A percentile compares a stretch with the other conserved stretches of the same genome.
These are phyloP conservation scores for Trogon melanurus DNA, from an alignment of 2,113 vertebrate genomes.

Conservation along the genomic window DNA sequence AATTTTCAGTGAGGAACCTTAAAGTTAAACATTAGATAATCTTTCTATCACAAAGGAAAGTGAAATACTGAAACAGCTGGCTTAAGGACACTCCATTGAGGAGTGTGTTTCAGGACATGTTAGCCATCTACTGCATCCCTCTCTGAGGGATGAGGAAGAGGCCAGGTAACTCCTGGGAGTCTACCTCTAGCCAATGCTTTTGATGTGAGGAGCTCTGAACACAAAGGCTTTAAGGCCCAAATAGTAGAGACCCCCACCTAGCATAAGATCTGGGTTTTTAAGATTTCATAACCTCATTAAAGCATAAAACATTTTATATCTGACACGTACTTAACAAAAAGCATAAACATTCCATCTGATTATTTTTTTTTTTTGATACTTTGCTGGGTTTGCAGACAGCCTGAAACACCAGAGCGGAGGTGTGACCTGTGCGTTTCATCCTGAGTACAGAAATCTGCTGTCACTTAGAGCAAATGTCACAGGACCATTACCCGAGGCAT, in stretches of 20 bases:
- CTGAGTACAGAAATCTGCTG: neutral
- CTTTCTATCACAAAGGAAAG: neutral
- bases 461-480: neutral
- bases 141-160: neutral
- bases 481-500: neutral
- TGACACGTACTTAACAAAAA: neutral
- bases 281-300: neutral
- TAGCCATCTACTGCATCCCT: neutral
- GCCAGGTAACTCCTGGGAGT: neutral
- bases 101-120: neutral
- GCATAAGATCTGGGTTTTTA: neutral
- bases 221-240: neutral
- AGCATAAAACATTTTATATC: neutral
- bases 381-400: neutral
- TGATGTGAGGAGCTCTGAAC: neutral
- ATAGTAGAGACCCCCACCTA: neutral
- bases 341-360: neutral
- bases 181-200: neutral
- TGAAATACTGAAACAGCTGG: neutral
- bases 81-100: neutral
- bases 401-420: neutral
- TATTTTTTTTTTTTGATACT: neutral
- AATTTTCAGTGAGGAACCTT: neutral
- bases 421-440: neutral
- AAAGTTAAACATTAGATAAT: neutral